Evolutionary conservation across 2,888 invertebrate species (phyloP), one percentile per base, ranked within the genome.

Genomic region (Drosophila pseudotakahashii): DNA sequence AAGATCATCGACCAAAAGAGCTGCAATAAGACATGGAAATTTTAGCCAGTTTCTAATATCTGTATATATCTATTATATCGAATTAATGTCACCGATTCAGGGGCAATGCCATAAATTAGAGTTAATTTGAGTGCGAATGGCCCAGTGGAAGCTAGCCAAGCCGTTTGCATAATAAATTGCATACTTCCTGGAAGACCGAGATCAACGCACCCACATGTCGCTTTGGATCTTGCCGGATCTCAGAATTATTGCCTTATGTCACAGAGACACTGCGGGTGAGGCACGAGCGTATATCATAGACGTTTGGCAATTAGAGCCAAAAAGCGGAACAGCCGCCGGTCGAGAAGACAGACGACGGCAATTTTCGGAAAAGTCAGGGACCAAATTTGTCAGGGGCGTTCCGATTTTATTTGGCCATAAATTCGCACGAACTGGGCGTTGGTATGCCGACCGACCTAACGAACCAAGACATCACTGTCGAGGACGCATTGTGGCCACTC

Each of bases 121-220:
- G 73, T 73, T 81, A 81, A 81, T 85, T 79, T 68, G 61, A 64
- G 60, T 55, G 70, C 48, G 69, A 69, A 57, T 42, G 51, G 39
- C 30, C 45, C 55, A 45, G 0, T 48, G 63, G 73, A 53, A 57
- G 66, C 60, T 48, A 51, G 55, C 58, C 44, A 76, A 67, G 42
- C 62, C 6, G 53, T 74, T 75, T 74, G 87, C 78, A 75, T 81
- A 83, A 86, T 83, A 82, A 75, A 83, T 83, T 75, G 86, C 84
- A 80, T 70, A 73, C 82, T 82, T 82, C 82, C 82, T 83, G 84
- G 82, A 88, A 82, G 44, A 70, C 64, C 39, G 54, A 84, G 85
- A 81, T 87, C 89, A 84, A 84, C 89, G 88, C 88, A 75, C 83
- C 89, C 85, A 78, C 89, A 87, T 71, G 71, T 51, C 57, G 71